Conservation (phyloP, 92 coral and sea anemone species). For the Micromussa lordhowensis region DNA sequence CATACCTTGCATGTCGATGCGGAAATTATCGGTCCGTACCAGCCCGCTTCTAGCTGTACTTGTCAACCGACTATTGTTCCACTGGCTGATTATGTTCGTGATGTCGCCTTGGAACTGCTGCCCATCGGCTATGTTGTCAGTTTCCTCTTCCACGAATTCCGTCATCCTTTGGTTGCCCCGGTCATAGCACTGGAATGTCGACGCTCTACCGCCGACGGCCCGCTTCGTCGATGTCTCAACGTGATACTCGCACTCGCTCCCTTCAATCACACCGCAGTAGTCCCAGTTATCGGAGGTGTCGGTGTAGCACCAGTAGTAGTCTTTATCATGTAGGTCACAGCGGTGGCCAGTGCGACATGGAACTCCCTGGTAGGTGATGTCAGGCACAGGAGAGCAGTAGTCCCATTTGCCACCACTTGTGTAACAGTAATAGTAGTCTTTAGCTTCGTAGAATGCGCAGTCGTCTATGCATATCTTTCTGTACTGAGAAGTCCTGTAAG, state of each 20-base stretch:
- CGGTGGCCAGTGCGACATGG: not conserved
- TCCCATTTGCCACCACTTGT: conserved; percentile 14
- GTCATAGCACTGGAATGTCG: not conserved
- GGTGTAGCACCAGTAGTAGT: conserved; percentile 20
- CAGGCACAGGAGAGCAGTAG: conserved; percentile 17
- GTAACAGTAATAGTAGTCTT: not conserved
- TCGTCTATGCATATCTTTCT: not conserved
- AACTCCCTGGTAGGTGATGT: not conserved
- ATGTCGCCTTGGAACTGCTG: not conserved
- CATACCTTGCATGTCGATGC: conserved; percentile 4
- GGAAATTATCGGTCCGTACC: not conserved
- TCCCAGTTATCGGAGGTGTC: not conserved
- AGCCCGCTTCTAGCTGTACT: not conserved
- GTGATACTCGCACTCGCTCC: not conserved
- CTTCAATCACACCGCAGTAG: conserved; percentile 8
- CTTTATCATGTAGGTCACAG: conserved; percentile 4
- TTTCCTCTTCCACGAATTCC: not conserved
- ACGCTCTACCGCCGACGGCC: not conserved
- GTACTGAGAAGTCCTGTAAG: not conserved
- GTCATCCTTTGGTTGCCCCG: not conserved
- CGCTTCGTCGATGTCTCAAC: not conserved
- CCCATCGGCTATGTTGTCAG: not conserved
- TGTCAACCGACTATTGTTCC: not conserved
- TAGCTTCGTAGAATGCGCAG: too few species aligned
- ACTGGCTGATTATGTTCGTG: not conserved